Conservation (phyloP, 2,797 vertebrate genomes). For the Falco naumanni region DNA sequence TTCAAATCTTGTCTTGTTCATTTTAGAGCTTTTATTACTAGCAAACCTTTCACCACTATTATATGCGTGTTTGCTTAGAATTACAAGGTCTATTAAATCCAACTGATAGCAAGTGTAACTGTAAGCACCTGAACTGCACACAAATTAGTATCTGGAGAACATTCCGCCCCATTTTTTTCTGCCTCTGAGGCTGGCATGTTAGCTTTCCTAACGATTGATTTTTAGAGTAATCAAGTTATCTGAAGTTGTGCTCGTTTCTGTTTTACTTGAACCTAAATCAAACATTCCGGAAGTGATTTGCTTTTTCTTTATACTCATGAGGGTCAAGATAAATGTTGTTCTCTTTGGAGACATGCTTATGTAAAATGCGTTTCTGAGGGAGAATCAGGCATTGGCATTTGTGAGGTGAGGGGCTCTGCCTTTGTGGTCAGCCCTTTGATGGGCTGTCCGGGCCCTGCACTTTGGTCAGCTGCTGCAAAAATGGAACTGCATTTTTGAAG, state of each 20-base stretch:
- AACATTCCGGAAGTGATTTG: background rate
- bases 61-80: background rate
- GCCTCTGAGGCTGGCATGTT: background rate
- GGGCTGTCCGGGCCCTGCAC: background rate
- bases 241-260: background rate
- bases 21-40: background rate
- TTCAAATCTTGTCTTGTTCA: background rate
- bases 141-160: background rate
- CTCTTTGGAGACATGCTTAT: background rate
- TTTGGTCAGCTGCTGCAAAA: background rate
- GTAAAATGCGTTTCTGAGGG: background rate
- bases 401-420: background rate
- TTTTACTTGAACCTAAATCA: background rate
- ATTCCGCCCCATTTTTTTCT: rapidly evolving
- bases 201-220: background rate
- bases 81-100: background rate
- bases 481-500: background rate
- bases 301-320: background rate
- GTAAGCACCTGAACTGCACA: background rate
- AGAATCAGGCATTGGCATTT: background rate
- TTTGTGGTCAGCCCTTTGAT: background rate
- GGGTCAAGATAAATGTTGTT: background rate
- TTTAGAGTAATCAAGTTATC: background rate
- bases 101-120: background rate
- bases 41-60: background rate